Evolutionary conservation across 2,888 invertebrate genomes (phyloP).

Genomic region (Tiphia femorata): DNA sequence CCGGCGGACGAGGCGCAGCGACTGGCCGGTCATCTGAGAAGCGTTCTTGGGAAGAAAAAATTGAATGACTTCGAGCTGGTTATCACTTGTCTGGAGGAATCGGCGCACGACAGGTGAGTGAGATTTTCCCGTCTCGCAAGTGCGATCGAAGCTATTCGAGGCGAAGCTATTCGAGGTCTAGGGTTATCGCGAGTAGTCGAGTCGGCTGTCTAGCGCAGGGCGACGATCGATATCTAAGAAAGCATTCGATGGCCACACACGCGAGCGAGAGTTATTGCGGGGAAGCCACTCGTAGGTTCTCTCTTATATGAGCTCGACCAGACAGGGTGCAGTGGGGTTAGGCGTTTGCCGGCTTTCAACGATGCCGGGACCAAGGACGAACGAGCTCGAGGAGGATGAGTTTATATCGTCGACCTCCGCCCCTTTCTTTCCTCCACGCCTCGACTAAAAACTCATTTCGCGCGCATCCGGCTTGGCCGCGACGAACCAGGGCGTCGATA

Average conservation of each 20-base stretch:
- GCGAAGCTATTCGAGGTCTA: background rate
- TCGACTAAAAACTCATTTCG: slow-evolving; percentile 23
- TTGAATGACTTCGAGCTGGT: slow-evolving; percentile 71
- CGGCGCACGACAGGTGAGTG: slow-evolving; percentile 69
- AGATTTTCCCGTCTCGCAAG: too few relatives aligned
- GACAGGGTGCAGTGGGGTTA: background rate
- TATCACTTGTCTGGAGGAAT: slow-evolving; percentile 71
- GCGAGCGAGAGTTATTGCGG: slow-evolving; percentile 18
- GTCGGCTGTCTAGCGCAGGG: slow-evolving; percentile 7
- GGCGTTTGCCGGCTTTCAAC: background rate
- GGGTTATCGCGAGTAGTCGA: background rate
- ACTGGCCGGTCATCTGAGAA: slow-evolving; percentile 69
- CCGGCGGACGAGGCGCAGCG: slow-evolving; percentile 70
- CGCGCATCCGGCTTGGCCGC: background rate
- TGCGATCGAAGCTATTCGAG: background rate
- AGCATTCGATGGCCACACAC: background rate
- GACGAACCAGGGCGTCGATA: slow-evolving; percentile 5
- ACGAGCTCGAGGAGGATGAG: background rate
- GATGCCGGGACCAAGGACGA: background rate
- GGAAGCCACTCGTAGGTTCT: slow-evolving; percentile 9
- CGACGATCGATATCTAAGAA: background rate
- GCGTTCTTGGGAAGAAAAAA: slow-evolving; percentile 69
- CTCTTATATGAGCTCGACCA: slow-evolving; percentile 13
- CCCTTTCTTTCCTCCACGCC: slow-evolving; percentile 5
- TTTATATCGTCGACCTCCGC: background rate